Base-by-base conservation (phyloP, 2,888 invertebrate genomes). In the Diarsia brunnea region DNA sequence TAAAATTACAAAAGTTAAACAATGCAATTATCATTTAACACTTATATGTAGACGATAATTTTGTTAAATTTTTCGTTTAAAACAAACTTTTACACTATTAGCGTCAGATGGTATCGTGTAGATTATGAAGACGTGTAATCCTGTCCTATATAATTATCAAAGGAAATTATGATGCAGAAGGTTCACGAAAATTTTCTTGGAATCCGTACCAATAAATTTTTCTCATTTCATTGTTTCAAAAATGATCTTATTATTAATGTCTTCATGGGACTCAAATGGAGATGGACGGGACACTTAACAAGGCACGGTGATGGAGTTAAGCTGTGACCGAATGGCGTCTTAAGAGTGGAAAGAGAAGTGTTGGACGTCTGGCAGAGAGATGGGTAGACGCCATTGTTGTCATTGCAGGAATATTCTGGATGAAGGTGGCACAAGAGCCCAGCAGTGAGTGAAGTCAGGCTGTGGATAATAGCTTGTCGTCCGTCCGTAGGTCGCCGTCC, bases 51-150 rank as follows among this genome's bases (percentile, higher is more conserved):
- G 69, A 75, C 53, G 64, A 78, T 82, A 84, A 82, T 71, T 82
- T 74, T 74, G 67, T 74, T 47, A 51, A 73, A 53, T 5, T 73
- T 68, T 78, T 74, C 81, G 31, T 51, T 75, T 84, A 82, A 77
- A 86, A 73, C 82, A 86, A 86, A 86, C 73, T 82, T 78, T 84
- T 81, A 77, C 82, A 73, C 84, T 64, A 82, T 86, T 80, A 86
- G 77, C 55, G 80, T 86, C 86, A 84, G 21, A 49, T 53, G 21
- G 21, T 58, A 49, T 55, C 53, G 24, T 60, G 70, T 76, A 66
- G 69, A 78, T 79, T 76, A 82, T 69, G 63, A 78, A 84, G 84
- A 81, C 75, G 67, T 81, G 83, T 64, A n/a, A 69, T 77, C 70
- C 19, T 73, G 64, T 43, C 5, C 19, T 66, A 27, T 66, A 27